Conservation (phyloP, 2,113 vertebrate species). For the Limanda limanda region DNA sequence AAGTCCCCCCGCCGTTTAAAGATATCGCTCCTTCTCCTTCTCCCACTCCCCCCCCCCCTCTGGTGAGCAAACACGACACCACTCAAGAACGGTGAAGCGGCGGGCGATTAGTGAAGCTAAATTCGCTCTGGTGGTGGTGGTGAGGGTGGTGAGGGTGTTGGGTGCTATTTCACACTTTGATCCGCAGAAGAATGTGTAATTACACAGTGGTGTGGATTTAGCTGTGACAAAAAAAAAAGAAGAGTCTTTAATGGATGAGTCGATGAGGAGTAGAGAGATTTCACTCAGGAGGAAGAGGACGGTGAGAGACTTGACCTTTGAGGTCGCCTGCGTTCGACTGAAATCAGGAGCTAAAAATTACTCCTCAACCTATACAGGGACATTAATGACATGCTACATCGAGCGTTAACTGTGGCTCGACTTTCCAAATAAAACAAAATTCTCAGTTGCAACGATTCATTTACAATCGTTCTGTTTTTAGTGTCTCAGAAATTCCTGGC, state of each 20-base stretch:
- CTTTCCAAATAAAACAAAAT: too few relatives aligned
- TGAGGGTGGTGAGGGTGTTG: neutral
- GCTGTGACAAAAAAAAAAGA: constrained; percentile 43
- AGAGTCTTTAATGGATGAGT: constrained; percentile 47
- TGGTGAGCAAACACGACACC: constrained; percentile 45
- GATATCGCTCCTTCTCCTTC: constrained; percentile 22
- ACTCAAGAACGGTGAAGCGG: constrained; percentile 41
- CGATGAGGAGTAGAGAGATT: constrained; percentile 5
- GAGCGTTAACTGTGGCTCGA: neutral
- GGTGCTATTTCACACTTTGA: constrained; percentile 72
- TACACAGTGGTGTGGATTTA: constrained; percentile 63
- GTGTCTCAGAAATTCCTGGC: too few relatives aligned
- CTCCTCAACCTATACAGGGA: neutral
- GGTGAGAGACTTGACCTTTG: constrained; percentile 7
- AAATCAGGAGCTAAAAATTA: neutral
- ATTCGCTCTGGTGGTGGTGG: constrained; percentile 17
- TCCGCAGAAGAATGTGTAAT: constrained; percentile 75
- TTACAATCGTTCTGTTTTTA: too few relatives aligned
- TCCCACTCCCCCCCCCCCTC: neutral
- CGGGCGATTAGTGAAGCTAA: constrained; percentile 67
- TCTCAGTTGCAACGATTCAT: too few relatives aligned
- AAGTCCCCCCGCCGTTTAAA: constrained; percentile 34
- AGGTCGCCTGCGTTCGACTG: neutral
- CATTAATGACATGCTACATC: neutral
- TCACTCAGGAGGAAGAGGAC: neutral